Percentiles rank a stretch among this genome's conserved stretches.
Evolutionary conservation across 2,113 vertebrate genomes (phyloP).

Genomic region (Oenanthe oenanthe): DNA sequence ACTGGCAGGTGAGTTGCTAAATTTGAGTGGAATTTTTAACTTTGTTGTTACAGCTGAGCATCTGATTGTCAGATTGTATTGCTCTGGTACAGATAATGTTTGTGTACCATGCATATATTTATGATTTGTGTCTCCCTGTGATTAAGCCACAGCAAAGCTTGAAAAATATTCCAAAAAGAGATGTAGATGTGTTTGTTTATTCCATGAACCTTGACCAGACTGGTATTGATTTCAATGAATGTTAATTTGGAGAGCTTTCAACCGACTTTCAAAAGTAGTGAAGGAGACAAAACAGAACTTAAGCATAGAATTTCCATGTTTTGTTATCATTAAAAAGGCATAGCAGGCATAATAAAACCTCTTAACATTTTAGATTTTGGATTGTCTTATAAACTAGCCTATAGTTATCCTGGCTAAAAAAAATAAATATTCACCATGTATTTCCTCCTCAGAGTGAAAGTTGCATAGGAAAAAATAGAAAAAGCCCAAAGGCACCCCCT

Average conservation of each 20-base stretch:
- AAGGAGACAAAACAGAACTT: not conserved
- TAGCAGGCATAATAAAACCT: not conserved
- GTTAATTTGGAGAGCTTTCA: not conserved
- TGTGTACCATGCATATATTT: not conserved
- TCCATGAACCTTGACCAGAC: not conserved
- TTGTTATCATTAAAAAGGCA: not conserved
- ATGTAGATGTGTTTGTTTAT: not conserved
- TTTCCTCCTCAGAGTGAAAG: not conserved
- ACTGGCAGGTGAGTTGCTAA: not conserved
- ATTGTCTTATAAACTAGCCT: not conserved
- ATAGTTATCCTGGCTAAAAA: not conserved
- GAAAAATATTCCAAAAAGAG: not conserved
- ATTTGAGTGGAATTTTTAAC: not conserved
- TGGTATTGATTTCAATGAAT: not conserved
- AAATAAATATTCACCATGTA: not conserved
- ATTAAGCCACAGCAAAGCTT: not conserved
- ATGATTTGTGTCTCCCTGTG: not conserved
- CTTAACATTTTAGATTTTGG: not conserved
- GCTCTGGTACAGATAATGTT: not conserved
- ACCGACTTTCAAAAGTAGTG: not conserved
- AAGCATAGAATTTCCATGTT: not conserved
- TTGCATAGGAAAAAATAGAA: not conserved
- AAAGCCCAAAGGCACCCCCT: not conserved
- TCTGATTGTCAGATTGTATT: not conserved
- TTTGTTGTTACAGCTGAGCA: not conserved